These are phyloP conservation scores for Chironomus tepperi DNA, from an alignment of 1,140 invertebrate genomes.

Conservation along the genomic window DNA sequence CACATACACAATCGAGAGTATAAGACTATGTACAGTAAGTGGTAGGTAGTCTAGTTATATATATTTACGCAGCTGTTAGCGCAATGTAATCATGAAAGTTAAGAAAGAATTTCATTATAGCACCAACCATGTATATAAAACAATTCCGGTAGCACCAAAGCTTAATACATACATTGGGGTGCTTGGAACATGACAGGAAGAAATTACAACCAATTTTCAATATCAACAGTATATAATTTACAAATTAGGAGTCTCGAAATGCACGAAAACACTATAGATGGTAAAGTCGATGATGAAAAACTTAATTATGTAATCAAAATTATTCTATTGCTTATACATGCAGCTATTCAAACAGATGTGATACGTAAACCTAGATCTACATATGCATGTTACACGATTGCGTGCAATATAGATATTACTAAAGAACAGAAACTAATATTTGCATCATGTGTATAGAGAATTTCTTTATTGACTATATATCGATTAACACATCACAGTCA, in stretches of 20 bases:
- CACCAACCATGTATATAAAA: background rate
- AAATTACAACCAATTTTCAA: background rate
- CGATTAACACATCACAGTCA: conserved; percentile 19
- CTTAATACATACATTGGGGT: background rate
- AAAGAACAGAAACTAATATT: background rate
- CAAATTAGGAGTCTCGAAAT: background rate
- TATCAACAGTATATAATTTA: conserved; percentile 10
- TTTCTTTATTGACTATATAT: conserved; percentile 16
- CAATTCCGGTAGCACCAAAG: background rate
- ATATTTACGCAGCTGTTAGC: background rate
- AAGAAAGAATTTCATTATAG: background rate
- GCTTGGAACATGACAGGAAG: conserved; percentile 11
- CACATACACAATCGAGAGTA: background rate
- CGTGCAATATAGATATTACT: no score
- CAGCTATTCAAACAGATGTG: no score
- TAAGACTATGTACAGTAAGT: background rate
- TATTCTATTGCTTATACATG: no score
- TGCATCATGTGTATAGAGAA: background rate
- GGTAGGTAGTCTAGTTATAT: background rate
- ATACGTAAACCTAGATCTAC: no score
- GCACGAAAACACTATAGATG: no score
- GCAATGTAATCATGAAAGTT: background rate
- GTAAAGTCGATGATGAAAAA: no score
- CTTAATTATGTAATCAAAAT: no score
- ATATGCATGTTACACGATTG: no score